A percentile compares a stretch with the other conserved stretches of the same genome.
Evolutionary conservation across 2,888 invertebrate species (phyloP).

Genomic region (Stenurella melanura): DNA sequence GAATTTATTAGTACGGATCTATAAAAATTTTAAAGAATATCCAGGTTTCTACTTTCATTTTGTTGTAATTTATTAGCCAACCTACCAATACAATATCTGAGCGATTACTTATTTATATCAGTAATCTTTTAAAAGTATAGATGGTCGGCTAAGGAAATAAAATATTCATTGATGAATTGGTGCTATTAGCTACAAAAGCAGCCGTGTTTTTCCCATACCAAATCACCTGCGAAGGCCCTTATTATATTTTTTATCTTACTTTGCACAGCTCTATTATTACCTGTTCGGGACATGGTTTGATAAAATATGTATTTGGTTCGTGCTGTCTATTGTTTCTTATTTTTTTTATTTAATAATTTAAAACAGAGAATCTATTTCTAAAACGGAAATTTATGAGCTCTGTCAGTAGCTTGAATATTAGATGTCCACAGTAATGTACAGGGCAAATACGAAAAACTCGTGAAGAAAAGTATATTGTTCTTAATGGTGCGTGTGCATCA

Average conservation of each 20-base stretch:
- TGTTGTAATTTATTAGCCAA: slow-evolving; percentile 8
- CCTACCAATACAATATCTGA: slow-evolving; percentile 31
- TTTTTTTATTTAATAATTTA: slow-evolving; percentile 21
- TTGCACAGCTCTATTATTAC: slow-evolving; percentile 64
- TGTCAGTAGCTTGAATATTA: neutral
- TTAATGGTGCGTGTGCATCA: no score
- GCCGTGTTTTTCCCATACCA: slow-evolving; percentile 67
- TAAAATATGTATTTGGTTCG: slow-evolving; percentile 64
- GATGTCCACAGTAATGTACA: neutral
- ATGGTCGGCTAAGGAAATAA: slow-evolving; percentile 54
- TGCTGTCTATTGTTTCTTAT: slow-evolving; percentile 33
- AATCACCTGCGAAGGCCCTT: slow-evolving; percentile 67
- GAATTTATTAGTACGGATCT: neutral
- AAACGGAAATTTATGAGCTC: slow-evolving; percentile 1
- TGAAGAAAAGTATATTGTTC: no score
- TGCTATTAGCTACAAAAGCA: slow-evolving; percentile 60
- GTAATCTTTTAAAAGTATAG: slow-evolving; percentile 50
- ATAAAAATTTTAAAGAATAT: neutral
- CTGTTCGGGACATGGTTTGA: slow-evolving; percentile 63
- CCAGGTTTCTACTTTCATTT: neutral
- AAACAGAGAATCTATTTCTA: slow-evolving; percentile 4
- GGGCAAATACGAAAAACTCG: no score
- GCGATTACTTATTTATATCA: slow-evolving; percentile 41
- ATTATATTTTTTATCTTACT: slow-evolving; percentile 65
- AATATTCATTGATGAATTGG: slow-evolving; percentile 65